phyloP scores from a whole-genome alignment of 2,797 vertebrate species.

The Melanogrammus aeglefinus region DNA sequence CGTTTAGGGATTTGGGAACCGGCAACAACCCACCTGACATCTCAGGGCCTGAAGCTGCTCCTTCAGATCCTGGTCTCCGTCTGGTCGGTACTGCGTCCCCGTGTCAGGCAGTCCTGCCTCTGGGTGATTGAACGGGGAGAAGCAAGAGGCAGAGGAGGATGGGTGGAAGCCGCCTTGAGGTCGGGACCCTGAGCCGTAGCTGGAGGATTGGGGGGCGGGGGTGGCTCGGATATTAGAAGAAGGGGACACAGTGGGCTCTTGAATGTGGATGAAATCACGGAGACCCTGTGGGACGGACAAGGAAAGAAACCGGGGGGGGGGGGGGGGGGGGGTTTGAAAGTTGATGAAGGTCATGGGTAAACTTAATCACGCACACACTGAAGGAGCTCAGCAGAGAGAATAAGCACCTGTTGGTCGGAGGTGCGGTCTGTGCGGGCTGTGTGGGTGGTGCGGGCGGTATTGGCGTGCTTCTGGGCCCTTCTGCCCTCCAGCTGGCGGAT shows the following conservation, averaged over 20 bases:
- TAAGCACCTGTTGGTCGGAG: not conserved
- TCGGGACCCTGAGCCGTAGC: not conserved
- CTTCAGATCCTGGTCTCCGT: constrained; percentile 68
- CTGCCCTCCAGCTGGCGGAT: constrained; percentile 67
- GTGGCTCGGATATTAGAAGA: not conserved
- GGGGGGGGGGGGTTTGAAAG: not conserved
- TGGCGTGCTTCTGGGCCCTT: constrained; percentile 44
- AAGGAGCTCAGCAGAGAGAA: not conserved
- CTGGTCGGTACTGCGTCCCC: constrained; percentile 42
- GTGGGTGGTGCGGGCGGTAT: not conserved
- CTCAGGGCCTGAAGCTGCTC: constrained; percentile 73
- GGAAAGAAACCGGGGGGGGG: not conserved
- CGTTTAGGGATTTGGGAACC: not conserved
- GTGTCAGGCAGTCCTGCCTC: constrained; percentile 22
- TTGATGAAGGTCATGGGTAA: not conserved
- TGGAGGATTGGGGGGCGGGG: not conserved
- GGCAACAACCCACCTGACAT: constrained; percentile 68
- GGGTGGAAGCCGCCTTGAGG: constrained; percentile 20
- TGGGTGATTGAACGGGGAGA: not conserved
- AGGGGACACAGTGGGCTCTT: not conserved
- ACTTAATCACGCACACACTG: not conserved
- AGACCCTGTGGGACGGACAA: not conserved
- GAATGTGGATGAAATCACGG: not conserved
- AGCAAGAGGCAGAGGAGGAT: constrained; percentile 19
- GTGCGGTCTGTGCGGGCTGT: not conserved